Evolutionary conservation across 2,888 invertebrate genomes (phyloP).

Genomic region (Athalia cordata): DNA sequence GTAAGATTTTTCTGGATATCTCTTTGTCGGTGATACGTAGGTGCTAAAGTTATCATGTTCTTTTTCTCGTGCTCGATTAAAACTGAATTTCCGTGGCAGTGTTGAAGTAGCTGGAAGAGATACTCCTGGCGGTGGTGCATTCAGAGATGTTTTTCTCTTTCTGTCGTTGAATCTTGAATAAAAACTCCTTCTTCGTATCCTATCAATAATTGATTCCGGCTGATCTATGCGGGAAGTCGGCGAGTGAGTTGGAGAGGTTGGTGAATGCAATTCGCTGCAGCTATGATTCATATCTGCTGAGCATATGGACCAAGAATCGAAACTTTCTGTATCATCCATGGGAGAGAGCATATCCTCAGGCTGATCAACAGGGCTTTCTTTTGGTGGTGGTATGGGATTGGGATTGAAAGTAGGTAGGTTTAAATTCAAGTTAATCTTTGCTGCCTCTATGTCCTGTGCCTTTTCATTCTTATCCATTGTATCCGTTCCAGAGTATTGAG

Average conservation of each 20-base stretch:
- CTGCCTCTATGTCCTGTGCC: neutral
- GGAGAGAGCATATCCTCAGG: constrained; percentile 74
- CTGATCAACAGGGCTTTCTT: constrained; percentile 45
- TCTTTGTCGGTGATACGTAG: constrained; percentile 45
- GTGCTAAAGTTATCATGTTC: constrained; percentile 50
- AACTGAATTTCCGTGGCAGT: constrained; percentile 72
- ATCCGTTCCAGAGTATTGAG: neutral
- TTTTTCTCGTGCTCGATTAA: constrained; percentile 61
- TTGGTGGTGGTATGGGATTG: constrained; percentile 41
- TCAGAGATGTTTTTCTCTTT: constrained; percentile 82
- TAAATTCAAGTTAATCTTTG: constrained; percentile 23
- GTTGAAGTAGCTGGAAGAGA: constrained; percentile 63
- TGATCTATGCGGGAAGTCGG: constrained; percentile 59
- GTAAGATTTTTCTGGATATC: constrained; percentile 60
- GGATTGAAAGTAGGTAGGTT: constrained; percentile 37
- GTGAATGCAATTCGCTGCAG: constrained; percentile 71
- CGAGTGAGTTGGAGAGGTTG: constrained; percentile 72
- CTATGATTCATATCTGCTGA: constrained; percentile 74
- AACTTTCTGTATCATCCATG: constrained; percentile 77
- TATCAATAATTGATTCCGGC: constrained; percentile 86
- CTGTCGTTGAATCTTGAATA: constrained; percentile 92
- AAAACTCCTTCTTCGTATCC: constrained; percentile 92
- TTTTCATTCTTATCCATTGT: constrained; percentile 7
- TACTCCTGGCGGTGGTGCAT: constrained; percentile 74
- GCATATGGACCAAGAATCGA: constrained; percentile 82